These are phyloP conservation scores for Euclidia mi DNA, from an alignment of 2,888 invertebrate species.

Conservation along the genomic window DNA sequence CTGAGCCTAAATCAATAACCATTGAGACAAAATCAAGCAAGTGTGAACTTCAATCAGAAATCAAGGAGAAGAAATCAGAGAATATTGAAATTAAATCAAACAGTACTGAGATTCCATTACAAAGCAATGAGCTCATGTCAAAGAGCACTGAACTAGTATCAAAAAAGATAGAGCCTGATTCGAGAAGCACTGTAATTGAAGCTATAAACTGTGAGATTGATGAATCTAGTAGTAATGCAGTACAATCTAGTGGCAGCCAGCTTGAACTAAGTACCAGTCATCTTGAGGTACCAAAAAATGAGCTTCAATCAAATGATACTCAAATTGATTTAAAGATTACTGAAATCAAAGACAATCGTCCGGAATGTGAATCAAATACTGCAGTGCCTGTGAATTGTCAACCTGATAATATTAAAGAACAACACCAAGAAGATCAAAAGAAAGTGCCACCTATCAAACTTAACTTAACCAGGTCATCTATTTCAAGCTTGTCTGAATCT, in stretches of 20 bases:
- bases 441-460: slow-evolving; percentile 74
- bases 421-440: slow-evolving; percentile 54
- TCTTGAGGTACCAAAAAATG: not conserved
- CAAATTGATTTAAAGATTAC: not conserved
- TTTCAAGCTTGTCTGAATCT: slow-evolving; percentile 53
- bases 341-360: too few relatives aligned
- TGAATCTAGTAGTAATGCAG: not conserved
- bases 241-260: not conserved
- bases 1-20: not conserved
- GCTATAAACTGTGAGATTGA: not conserved
- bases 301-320: not conserved
- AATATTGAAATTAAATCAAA: not conserved
- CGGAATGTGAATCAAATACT: slow-evolving; percentile 13
- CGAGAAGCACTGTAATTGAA: not conserved
- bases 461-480: slow-evolving; percentile 57
- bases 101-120: not conserved
- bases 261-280: not conserved
- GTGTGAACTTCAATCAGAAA: not conserved
- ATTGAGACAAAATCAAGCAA: not conserved
- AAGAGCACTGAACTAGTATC: not conserved
- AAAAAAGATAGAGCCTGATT: not conserved
- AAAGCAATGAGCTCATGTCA: slow-evolving; percentile 2
- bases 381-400: slow-evolving; percentile 25
- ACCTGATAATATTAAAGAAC: slow-evolving; percentile 22
- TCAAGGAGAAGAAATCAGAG: not conserved